These are phyloP conservation scores for Stenichneumon culpator DNA, from an alignment of 2,888 invertebrate genomes.

Conservation along the genomic window DNA sequence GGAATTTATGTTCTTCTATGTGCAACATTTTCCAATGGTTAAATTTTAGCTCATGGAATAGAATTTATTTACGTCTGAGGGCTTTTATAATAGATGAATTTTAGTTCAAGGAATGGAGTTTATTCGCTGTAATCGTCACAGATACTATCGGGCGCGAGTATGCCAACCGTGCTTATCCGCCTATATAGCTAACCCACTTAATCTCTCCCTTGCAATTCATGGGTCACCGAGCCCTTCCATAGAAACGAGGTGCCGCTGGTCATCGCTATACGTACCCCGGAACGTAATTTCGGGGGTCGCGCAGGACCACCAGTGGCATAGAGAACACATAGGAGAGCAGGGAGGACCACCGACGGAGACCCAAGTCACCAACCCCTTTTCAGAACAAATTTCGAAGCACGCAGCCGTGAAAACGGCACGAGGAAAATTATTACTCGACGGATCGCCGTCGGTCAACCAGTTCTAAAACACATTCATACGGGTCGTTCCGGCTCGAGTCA, in stretches of 20 bases:
- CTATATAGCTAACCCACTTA: slow-evolving; percentile 6
- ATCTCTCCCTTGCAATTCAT: slow-evolving; percentile 28
- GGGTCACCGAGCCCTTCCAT: slow-evolving; percentile 30
- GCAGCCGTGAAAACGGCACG: slow-evolving; percentile 27
- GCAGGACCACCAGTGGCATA: slow-evolving; percentile 11
- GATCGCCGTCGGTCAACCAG: slow-evolving; percentile 7
- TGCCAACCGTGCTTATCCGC: neutral
- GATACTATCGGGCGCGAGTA: neutral
- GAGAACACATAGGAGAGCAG: slow-evolving; percentile 11
- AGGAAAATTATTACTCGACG: slow-evolving; percentile 21
- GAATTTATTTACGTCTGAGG: neutral
- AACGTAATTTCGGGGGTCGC: slow-evolving; percentile 19
- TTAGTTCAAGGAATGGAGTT: neutral
- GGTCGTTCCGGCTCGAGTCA: slow-evolving; percentile 6
- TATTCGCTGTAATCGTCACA: neutral
- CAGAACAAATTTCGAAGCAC: slow-evolving; percentile 21
- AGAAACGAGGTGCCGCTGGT: slow-evolving; percentile 24
- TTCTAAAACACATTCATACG: neutral
- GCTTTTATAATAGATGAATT: neutral
- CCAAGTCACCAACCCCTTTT: slow-evolving; percentile 8
- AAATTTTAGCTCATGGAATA: neutral
- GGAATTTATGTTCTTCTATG: neutral
- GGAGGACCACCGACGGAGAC: neutral
- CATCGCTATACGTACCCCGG: slow-evolving; percentile 2
- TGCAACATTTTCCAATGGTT: neutral